Evolutionary conservation across 2,113 vertebrate species (phyloP), one percentile per base, ranked within the genome.

Genomic region (Rhodinocichla rosea): DNA sequence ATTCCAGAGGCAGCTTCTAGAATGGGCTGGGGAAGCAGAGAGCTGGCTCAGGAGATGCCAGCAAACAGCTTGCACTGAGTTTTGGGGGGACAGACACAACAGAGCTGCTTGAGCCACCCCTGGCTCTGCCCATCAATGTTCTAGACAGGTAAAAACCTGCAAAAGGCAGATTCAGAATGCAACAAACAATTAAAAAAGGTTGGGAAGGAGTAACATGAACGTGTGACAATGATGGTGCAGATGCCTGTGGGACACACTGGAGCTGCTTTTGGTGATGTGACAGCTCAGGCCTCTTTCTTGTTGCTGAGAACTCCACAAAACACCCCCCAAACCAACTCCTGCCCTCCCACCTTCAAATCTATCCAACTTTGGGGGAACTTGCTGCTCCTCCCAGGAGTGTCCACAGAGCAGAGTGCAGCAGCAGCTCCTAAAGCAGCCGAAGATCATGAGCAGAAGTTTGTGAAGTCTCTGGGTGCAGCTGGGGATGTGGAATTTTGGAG

Each of bases 361-460:
- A 12, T 12, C 76, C 68, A 84, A 8, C 42, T 53, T 39, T 27
- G 59, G 37, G 17, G 15, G 15, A 93, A 17, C 22, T 23, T 37
- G 7, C 6, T 1, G 26, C 8, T 64, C 63, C 74, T 64, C 33
- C 74, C 14, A 49, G 7, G 37, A 47, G 28, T 0, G 4, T 23
- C 49, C 60, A 32, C 21, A 64, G 60, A 67, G 55, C 27, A 23
- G 5, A 23, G 45, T 5, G 35, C 84, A 87, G 82, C 88, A 93
- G 88, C 92, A 73, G 67, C 32, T 85, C 68, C 81, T 26, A 24
- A 57, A 78, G 89, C 60, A 90, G 82, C 28, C 63, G 74, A 37
- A 40, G 5, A 15, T 0, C 1, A n/a, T 1, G 2, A 4, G 13
- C 49, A 71, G 4, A 27, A 27, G 28, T 57, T 63, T 33, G n/a